Evolutionary conservation across 2,888 invertebrate species (phyloP), one percentile per base, ranked within the genome.

Genomic region (Orthosia gracilis): DNA sequence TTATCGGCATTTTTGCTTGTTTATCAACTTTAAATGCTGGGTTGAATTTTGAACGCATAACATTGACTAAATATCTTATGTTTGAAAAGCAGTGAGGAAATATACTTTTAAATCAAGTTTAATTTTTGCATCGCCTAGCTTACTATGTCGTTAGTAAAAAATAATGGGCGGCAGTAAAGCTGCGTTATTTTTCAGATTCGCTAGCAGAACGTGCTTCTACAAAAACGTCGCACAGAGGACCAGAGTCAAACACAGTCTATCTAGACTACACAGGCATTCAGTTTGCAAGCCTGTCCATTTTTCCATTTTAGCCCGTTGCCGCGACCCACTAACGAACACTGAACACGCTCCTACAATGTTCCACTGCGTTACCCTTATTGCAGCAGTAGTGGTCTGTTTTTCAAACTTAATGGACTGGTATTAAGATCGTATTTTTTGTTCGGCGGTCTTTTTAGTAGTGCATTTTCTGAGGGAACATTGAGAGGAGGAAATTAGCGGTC

Each of bases 361-460:
- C 49, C 47, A 45, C 65, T 74, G 80, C 66, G 63, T 65, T 80
- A 70, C 50, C 26, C 68, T 80, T 75, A 72, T 75, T 69, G 67
- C 80, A 50, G 52, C 26, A 66, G 49, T 80, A 45, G 40, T 61
- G 47, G 52, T 72, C n/a, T 76, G 62, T 76, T 77, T 68, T 73
- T 64, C 18, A 45, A 69, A 50, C 61, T 80, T 59, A 81, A 81
- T 80, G 70, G 50, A 23, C 70, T 31, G 58, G 23, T 70, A 73
- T 68, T 69, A 75, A 55, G 62, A 57, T 18, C 7, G n/a, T 17
- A n/a, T 45, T 73, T 78, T 65, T 72, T 50, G 61, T 69, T 21
- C 11, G 1, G 18, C 18, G 26, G 26, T 50, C 12, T 49, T 21
- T 50, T 77, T n/a, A 54, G 15, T 58, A n/a, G 58, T 57, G 50